A percentile compares a stretch with the other conserved stretches of the same genome.
phyloP scores from a whole-genome alignment of 2,888 invertebrate species.

The Hirudinaria manillensis region DNA sequence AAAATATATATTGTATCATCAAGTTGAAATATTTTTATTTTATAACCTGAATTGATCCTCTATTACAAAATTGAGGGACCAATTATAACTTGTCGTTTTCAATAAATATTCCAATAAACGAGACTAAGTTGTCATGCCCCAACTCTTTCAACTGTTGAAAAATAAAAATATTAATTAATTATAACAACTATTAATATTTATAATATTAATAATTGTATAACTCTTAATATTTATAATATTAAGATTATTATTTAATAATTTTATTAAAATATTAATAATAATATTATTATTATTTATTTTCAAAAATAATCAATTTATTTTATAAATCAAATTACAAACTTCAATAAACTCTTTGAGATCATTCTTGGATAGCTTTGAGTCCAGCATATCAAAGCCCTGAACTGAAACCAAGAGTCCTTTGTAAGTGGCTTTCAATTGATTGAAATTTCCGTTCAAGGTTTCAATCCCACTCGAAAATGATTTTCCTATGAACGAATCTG shows the following conservation, averaged over 20 bases:
- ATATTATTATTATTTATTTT: too few species aligned
- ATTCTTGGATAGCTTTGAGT: background rate
- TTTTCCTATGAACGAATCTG: too few species aligned
- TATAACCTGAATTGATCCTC: constrained; percentile 18
- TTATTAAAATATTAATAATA: too few species aligned
- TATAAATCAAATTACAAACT: background rate
- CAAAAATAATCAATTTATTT: too few species aligned
- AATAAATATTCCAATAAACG: constrained; percentile 1
- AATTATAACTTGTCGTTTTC: constrained; percentile 9
- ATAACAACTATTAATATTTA: too few species aligned
- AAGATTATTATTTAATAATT: too few species aligned
- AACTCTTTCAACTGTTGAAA: constrained; percentile 21
- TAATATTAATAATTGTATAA: background rate
- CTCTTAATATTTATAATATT: background rate
- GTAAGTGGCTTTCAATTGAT: constrained; percentile 8
- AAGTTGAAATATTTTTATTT: background rate
- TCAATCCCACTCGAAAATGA: too few species aligned
- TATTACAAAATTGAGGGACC: constrained; percentile 3
- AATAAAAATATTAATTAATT: background rate
- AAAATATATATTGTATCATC: background rate
- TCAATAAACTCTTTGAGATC: constrained; percentile 8
- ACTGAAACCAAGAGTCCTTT: constrained; percentile 10
- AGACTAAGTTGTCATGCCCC: constrained; percentile 19
- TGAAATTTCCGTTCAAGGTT: too few species aligned
- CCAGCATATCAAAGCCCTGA: constrained; percentile 4